These are phyloP conservation scores for Reticulitermes speratus DNA, from an alignment of 1,140 invertebrate genomes.

Conservation along the genomic window DNA sequence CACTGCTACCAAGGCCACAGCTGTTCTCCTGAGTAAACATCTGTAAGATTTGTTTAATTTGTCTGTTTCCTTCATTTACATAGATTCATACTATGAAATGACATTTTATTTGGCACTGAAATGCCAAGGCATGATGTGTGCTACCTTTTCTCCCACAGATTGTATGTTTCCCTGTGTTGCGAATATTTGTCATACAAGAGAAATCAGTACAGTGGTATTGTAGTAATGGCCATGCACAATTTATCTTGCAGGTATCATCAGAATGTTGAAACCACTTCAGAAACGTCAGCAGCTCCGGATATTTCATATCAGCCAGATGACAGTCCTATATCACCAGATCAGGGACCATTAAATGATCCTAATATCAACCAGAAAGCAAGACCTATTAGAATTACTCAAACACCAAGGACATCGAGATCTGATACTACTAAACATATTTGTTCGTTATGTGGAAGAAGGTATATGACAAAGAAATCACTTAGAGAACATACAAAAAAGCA, in stretches of 20 bases:
- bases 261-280: background rate
- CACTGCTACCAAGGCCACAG: no score
- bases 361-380: background rate
- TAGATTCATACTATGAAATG: no score
- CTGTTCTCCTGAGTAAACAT: no score
- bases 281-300: background rate
- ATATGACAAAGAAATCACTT: constrained; percentile 23
- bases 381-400: no score
- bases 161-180: no score
- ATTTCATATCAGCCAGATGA: background rate
- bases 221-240: background rate
- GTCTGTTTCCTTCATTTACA: no score
- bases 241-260: background rate
- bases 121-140: no score
- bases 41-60: no score
- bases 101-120: no score
- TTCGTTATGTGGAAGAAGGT: constrained; percentile 17
- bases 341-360: background rate
- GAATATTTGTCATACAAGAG: background rate
- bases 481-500: constrained; percentile 26
- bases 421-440: background rate
- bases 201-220: background rate
- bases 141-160: no score
- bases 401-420: background rate
- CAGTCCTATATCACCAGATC: background rate